Evolutionary conservation across 2,888 invertebrate genomes (phyloP), one percentile per base, ranked within the genome.

Genomic region (Sarcophaga rosellei): DNA sequence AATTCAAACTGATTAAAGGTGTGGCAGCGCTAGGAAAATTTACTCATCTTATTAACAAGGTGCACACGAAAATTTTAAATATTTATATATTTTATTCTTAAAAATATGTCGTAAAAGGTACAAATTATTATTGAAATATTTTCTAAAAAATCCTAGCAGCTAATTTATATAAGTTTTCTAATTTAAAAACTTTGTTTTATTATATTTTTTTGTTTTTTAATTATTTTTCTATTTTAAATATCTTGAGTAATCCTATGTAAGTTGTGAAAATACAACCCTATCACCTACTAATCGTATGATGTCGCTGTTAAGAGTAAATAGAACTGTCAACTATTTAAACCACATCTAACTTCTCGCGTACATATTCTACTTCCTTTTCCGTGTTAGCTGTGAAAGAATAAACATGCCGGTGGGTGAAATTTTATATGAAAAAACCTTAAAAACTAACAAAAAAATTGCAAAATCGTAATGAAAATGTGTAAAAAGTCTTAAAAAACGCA

Each of bases 321-420:
- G 72, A 78, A 81, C n/a, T 75, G 75, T 77, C 84, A 84, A 21
- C 6, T 20, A 72, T 77, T 61, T 76, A 73, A 85, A 88, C 77
- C 69, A 61, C 85, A 84, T 57, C 86, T 86, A 84, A 84, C 88
- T 88, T 89, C 80, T 68, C 47, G n/a, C 65, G 59, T n/a, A 53
- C 23, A 62, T 80, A 17, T 25, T 23, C 23, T 70, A 91, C 91
- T 92, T 93, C 93, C 93, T 93, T 93, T 93, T 93, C 92, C 93
- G 92, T 92, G 91, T 91, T 92, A 92, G 92, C 92, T 91, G 92
- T 91, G 90, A 92, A 91, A 92, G 91, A 92, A 92, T 90, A 91
- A 93, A 92, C 92, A 93, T 93, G 93, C 93, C 93, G 93, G 93
- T 93, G 92, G 90, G 93, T 93, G 91, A 88, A 73, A 90, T 90